These are phyloP conservation scores for Schizotus pectinicornis DNA, from an alignment of 2,888 invertebrate species.

Conservation along the genomic window DNA sequence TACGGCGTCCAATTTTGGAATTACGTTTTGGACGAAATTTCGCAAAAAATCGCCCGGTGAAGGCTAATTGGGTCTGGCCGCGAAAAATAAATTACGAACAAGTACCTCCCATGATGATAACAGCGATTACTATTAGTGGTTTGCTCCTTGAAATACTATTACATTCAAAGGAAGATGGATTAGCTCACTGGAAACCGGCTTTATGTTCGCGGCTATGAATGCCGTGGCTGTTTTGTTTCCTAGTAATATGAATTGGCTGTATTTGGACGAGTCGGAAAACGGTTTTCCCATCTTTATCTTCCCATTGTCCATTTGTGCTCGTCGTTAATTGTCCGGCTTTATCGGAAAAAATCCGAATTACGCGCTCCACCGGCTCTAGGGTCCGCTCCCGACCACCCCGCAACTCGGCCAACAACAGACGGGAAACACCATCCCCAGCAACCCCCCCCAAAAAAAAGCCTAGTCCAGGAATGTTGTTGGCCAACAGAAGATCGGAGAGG, in stretches of 20 bases:
- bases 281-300: constrained; percentile 7
- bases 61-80: constrained; percentile 12
- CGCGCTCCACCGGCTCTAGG: no score
- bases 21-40: background rate
- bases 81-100: constrained; percentile 22
- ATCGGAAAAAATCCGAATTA: background rate
- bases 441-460: no score
- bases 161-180: constrained; percentile 30
- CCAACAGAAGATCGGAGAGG: no score
- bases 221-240: constrained; percentile 16
- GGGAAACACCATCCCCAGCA: no score
- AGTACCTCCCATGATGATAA: constrained; percentile 26
- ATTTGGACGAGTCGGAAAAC: constrained; percentile 15
- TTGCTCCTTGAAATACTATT: constrained; percentile 28
- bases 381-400: no score
- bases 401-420: no score
- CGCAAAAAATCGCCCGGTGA: background rate
- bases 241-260: constrained; percentile 25
- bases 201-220: constrained; percentile 27
- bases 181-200: constrained; percentile 28
- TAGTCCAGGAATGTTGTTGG: no score
- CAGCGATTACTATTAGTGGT: constrained; percentile 27
- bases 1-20: no score
- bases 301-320: constrained; percentile 4
- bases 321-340: constrained; percentile 5